These are phyloP conservation scores for Limnodromus scolopaceus DNA, from an alignment of 2,797 vertebrate species.

Conservation along the genomic window DNA sequence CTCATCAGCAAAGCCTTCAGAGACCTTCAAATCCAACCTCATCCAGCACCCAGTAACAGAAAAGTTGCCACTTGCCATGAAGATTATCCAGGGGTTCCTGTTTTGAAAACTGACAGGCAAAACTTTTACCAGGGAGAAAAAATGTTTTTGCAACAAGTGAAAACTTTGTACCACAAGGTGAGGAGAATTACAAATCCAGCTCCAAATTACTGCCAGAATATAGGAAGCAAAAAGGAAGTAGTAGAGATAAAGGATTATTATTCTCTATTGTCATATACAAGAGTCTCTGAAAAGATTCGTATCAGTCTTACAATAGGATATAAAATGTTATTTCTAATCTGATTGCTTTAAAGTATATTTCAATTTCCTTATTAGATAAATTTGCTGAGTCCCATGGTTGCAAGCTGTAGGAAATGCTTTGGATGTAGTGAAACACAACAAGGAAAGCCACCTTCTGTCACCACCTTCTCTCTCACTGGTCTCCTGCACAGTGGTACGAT, in stretches of 20 bases:
- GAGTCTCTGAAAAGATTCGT: background rate
- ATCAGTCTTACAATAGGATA: background rate
- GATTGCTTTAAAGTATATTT: background rate
- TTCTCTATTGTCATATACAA: background rate
- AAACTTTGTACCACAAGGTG: background rate
- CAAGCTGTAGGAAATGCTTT: background rate
- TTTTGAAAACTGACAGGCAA: background rate
- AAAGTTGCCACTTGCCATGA: background rate
- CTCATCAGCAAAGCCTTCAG: background rate
- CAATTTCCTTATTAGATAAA: background rate
- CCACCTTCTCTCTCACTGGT: background rate
- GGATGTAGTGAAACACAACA: background rate
- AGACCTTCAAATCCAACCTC: background rate
- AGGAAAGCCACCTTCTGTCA: background rate
- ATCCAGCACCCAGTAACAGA: background rate
- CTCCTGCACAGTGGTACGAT: background rate
- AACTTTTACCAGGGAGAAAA: background rate
- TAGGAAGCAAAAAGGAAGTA: background rate
- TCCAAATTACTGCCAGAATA: background rate
- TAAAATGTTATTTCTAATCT: background rate
- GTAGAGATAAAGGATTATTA: background rate
- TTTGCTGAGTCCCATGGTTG: background rate
- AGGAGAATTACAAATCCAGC: background rate
- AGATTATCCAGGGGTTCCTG: background rate
- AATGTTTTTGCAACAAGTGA: background rate